Percentiles rank a stretch among this genome's conserved stretches.
Evolutionary conservation across 2,888 invertebrate species (phyloP).

Genomic region (Coelinius sp.): DNA sequence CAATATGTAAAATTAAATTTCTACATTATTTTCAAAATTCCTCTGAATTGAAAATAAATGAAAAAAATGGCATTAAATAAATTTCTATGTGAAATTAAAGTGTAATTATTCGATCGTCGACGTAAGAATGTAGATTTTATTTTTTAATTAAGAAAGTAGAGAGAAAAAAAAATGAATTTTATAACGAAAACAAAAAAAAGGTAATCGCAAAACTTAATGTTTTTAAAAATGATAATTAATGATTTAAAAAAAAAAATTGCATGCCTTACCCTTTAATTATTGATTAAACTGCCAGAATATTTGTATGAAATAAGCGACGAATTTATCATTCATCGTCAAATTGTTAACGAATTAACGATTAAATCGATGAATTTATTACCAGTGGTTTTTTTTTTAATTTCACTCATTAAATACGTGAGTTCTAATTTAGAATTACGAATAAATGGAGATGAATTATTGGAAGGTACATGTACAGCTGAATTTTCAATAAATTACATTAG

Average conservation of each 20-base stretch:
- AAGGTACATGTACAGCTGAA: slow-evolving; percentile 53
- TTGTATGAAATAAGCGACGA: slow-evolving; percentile 30
- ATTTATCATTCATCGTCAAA: slow-evolving; percentile 23
- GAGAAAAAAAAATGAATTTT: slow-evolving; percentile 3
- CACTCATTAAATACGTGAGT: slow-evolving; percentile 6
- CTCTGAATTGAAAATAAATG: slow-evolving; percentile 23
- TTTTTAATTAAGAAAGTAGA: slow-evolving; percentile 13
- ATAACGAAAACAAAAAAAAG: slow-evolving; percentile 26
- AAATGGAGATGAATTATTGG: neutral
- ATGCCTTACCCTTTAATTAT: slow-evolving; percentile 54
- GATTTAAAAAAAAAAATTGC: slow-evolving; percentile 46
- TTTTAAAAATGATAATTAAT: slow-evolving; percentile 9
- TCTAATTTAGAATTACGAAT: slow-evolving; percentile 1
- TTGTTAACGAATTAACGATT: slow-evolving; percentile 32
- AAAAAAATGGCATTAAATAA: slow-evolving; percentile 30
- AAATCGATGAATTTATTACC: slow-evolving; percentile 37
- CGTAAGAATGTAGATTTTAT: slow-evolving; percentile 18
- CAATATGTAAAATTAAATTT: slow-evolving; percentile 25
- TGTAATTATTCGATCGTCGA: slow-evolving; percentile 14
- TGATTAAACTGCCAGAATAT: slow-evolving; percentile 57
- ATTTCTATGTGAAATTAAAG: slow-evolving; percentile 8
- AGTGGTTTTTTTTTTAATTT: neutral
- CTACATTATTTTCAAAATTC: neutral
- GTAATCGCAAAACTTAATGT: slow-evolving; percentile 27
- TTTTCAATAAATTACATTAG: slow-evolving; percentile 55